phyloP scores from a whole-genome alignment of 1,140 invertebrate species.

The Globodera rostochiensis region DNA sequence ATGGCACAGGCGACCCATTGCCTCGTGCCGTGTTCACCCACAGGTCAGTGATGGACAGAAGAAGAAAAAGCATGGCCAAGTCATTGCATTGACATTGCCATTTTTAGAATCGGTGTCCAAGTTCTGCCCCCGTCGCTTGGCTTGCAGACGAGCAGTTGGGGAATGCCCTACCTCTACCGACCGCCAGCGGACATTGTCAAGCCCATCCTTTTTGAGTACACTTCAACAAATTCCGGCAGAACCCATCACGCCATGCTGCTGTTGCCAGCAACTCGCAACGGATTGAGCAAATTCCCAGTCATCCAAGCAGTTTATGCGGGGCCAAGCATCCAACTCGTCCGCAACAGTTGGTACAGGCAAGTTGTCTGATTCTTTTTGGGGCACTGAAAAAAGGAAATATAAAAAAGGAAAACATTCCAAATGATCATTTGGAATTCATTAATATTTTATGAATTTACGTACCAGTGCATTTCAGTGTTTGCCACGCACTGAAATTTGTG shows the following conservation, averaged over 20 bases:
- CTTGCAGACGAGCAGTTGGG: constrained; percentile 19
- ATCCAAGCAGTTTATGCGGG: constrained; percentile 90
- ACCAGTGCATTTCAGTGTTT: constrained; percentile 37
- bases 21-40: constrained; percentile 38
- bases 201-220: constrained; percentile 38
- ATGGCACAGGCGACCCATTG: constrained; percentile 67
- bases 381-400: neutral
- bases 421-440: neutral
- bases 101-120: constrained; percentile 15
- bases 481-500: constrained; percentile 75
- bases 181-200: constrained; percentile 22
- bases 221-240: constrained; percentile 67
- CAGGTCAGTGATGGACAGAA: neutral
- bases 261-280: constrained; percentile 75
- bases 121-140: constrained; percentile 15
- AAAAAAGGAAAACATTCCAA: no score
- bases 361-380: neutral
- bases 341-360: constrained; percentile 71
- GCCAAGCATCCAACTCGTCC: constrained; percentile 72
- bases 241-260: constrained; percentile 76
- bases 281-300: constrained; percentile 85
- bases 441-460: neutral
- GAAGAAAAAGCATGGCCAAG: neutral
- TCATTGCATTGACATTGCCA: neutral
- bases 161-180: constrained; percentile 27